Evolutionary conservation across 1,140 invertebrate genomes (phyloP).

Genomic region (Rhagoletis zephyria): DNA sequence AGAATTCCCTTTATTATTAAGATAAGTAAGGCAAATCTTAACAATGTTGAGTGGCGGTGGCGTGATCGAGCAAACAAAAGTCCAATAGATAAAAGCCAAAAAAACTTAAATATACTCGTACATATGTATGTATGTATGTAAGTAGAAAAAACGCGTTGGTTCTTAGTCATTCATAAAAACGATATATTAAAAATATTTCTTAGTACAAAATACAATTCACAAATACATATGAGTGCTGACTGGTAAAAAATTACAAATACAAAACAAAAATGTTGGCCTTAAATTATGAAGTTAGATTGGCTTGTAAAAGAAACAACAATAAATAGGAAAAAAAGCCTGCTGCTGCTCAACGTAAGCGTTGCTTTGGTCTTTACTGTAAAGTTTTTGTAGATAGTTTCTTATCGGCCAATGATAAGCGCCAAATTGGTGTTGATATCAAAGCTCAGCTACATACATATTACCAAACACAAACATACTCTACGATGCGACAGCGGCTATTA

Average conservation of each 20-base stretch:
- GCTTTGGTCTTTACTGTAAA: background rate
- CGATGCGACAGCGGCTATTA: background rate
- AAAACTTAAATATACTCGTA: background rate
- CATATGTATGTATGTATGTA: background rate
- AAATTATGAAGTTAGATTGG: background rate
- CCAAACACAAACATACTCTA: background rate
- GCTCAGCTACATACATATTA: background rate
- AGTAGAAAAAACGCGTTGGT: background rate
- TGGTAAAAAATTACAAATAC: background rate
- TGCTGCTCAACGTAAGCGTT: background rate
- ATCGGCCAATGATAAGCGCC: too few species aligned
- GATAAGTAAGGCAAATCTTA: background rate
- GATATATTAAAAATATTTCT: slow-evolving; percentile 26
- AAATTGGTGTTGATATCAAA: too few species aligned
- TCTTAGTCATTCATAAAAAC: slow-evolving; percentile 28
- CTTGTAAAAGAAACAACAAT: background rate
- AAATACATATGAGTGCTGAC: background rate
- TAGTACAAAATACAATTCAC: slow-evolving; percentile 1
- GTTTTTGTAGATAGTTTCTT: too few species aligned
- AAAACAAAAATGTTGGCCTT: background rate
- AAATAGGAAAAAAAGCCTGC: background rate
- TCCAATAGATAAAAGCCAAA: background rate
- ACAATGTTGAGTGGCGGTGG: background rate
- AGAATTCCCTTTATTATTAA: background rate
- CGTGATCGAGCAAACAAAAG: slow-evolving; percentile 18